Evolutionary conservation across 2,113 vertebrate species (phyloP).

Genomic region (Canis aureus): DNA sequence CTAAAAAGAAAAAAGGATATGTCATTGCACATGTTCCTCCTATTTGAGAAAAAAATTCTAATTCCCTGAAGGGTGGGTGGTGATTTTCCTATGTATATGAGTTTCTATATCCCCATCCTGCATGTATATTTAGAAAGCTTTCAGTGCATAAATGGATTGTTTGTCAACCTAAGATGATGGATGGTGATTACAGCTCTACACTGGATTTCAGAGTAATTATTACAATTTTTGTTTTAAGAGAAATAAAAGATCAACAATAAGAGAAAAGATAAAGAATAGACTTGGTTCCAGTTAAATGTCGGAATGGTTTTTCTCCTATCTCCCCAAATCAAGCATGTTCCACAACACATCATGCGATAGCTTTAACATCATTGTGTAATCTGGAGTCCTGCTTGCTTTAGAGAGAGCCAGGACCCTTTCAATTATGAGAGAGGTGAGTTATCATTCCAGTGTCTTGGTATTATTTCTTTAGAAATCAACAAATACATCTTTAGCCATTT

Average conservation of each 20-base stretch:
- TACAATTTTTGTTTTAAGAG: conserved; percentile 30
- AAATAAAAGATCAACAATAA: background rate
- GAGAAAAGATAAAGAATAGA: conserved; percentile 44
- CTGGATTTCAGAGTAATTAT: conserved; percentile 56
- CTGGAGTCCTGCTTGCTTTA: background rate
- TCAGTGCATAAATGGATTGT: background rate
- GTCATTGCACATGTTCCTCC: conserved; percentile 62
- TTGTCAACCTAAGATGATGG: background rate
- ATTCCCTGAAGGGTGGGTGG: background rate
- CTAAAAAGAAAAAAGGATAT: conserved; percentile 52
- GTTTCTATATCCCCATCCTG: background rate
- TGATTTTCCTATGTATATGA: conserved; percentile 27
- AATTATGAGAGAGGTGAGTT: conserved; percentile 46
- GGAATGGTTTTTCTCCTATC: background rate
- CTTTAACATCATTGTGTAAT: background rate
- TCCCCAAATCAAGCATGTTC: background rate
- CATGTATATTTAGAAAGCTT: conserved; percentile 44
- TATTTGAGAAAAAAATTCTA: conserved; percentile 19
- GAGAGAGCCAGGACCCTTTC: conserved; percentile 58
- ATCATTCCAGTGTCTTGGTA: conserved; percentile 59
- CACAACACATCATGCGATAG: background rate
- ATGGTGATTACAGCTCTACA: background rate
- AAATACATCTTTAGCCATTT: conserved; percentile 73
- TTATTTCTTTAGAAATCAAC: conserved; percentile 77
- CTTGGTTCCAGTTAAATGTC: background rate